Evolutionary conservation across 2,888 invertebrate species (phyloP).

Genomic region (Eubasilissa splendida): DNA sequence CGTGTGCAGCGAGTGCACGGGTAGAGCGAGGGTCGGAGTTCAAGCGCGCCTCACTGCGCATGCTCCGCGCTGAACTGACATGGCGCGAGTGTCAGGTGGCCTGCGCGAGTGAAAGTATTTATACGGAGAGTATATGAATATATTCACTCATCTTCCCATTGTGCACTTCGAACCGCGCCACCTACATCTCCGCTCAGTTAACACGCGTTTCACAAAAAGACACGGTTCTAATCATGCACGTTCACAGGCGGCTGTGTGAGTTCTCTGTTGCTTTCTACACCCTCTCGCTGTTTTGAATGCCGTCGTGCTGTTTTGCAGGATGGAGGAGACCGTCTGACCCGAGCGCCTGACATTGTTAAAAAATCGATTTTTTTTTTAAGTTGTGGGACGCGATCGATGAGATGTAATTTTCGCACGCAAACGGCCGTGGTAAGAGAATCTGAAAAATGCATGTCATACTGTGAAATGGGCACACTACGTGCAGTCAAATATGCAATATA

Average conservation of each 20-base stretch:
- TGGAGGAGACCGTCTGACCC: neutral
- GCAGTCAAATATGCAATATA: too few species aligned
- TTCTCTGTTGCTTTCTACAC: neutral
- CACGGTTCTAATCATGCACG: too few species aligned
- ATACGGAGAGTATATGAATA: conserved; percentile 45
- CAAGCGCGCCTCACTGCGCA: conserved; percentile 43
- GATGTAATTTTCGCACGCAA: neutral
- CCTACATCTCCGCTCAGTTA: neutral
- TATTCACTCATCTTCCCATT: conserved; percentile 49
- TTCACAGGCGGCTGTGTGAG: too few species aligned
- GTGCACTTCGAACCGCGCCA: conserved; percentile 23
- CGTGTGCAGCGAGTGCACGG: neutral
- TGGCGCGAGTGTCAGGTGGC: conserved; percentile 61
- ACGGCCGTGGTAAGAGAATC: too few species aligned
- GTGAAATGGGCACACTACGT: too few species aligned
- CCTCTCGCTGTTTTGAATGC: neutral
- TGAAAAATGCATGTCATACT: too few species aligned
- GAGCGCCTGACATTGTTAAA: conserved; percentile 15
- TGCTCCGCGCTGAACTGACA: conserved; percentile 63
- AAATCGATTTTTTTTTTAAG: neutral
- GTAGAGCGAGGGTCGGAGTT: neutral
- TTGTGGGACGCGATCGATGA: neutral
- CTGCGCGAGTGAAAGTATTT: conserved; percentile 54
- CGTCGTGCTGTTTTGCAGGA: neutral
- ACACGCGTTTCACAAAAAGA: conserved; percentile 11